Percentiles rank a stretch among this genome's conserved stretches.
Evolutionary conservation across 1,140 invertebrate genomes (phyloP).

Genomic region (Triops cancriformis): DNA sequence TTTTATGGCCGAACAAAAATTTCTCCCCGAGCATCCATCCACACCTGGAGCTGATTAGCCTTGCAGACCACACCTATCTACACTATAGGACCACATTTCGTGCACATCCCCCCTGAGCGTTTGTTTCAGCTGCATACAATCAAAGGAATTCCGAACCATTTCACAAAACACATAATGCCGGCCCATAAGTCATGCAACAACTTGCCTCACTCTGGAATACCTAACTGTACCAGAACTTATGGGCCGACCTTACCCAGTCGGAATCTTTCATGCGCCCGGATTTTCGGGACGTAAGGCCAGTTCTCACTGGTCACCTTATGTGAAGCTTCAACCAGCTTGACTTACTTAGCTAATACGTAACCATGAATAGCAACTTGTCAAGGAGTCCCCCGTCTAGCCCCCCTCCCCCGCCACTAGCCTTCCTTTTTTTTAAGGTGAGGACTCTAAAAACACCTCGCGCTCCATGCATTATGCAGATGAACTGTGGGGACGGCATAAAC

Average conservation of each 20-base stretch:
- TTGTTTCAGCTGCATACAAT: neutral
- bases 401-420: neutral
- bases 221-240: too few relatives aligned
- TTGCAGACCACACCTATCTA: neutral
- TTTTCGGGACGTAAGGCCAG: too few relatives aligned
- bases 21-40: constrained; percentile 2
- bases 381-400: neutral
- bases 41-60: constrained; percentile 9
- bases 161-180: too few relatives aligned
- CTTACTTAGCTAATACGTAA: neutral
- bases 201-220: too few relatives aligned
- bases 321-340: neutral
- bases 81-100: neutral
- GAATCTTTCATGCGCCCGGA: too few relatives aligned
- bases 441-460: neutral
- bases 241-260: too few relatives aligned
- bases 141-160: neutral
- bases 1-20: neutral
- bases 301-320: neutral
- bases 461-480: constrained; percentile 13
- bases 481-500: neutral
- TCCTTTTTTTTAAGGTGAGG: neutral
- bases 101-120: neutral
- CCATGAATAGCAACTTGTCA: neutral
- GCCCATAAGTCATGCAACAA: too few relatives aligned